Conservation (phyloP, 2,888 invertebrate genomes). For the Formica aserva region DNA sequence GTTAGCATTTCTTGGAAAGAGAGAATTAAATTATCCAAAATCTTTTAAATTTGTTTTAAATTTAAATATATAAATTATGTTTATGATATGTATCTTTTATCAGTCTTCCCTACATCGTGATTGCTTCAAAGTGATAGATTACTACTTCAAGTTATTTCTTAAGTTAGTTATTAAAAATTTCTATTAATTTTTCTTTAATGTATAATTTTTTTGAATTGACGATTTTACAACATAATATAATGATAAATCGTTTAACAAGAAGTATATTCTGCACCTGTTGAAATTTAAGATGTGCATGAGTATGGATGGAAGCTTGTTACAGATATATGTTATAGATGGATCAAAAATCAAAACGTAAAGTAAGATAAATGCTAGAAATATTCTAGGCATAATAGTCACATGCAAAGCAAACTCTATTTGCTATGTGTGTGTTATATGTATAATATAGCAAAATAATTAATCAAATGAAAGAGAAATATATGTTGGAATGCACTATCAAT, state of each 20-base stretch:
- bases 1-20: background rate
- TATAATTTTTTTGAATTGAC: background rate
- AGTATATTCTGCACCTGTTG: background rate
- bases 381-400: constrained; percentile 23
- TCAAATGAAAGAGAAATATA: constrained; percentile 26
- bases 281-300: constrained; percentile 21
- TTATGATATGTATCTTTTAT: background rate
- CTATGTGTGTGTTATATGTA: constrained; percentile 10
- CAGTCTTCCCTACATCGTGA: background rate
- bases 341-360: background rate
- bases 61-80: background rate
- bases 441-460: constrained; percentile 30
- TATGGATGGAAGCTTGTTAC: constrained; percentile 1
- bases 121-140: background rate
- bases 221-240: background rate
- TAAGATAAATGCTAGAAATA: constrained; percentile 38
- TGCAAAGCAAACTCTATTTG: constrained; percentile 33
- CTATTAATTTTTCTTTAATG: background rate
- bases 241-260: constrained; percentile 10
- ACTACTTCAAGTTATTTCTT: constrained; percentile 8
- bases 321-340: constrained; percentile 5
- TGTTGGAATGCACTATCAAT: constrained; percentile 17
- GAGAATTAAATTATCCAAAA: background rate
- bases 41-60: background rate
- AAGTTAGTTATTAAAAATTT: background rate